Conservation (phyloP, 2,113 vertebrate species). For the Podarcis cretensis region DNA sequence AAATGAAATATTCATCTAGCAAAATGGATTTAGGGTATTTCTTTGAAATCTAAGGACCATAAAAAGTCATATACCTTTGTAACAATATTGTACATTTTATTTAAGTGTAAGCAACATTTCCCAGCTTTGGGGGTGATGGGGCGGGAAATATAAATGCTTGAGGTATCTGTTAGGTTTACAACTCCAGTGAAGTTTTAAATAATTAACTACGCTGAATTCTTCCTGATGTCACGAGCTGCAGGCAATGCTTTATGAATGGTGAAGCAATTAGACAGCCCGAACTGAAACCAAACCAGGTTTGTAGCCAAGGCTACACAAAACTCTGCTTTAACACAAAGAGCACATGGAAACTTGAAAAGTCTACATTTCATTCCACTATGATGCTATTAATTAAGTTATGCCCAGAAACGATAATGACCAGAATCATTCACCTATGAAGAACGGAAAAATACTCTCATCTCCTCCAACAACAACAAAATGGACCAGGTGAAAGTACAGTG, state of each 20-base stretch:
- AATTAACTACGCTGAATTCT: slow-evolving; percentile 81
- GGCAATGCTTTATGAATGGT: slow-evolving; percentile 81
- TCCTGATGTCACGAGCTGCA: slow-evolving; percentile 73
- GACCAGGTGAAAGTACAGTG: neutral
- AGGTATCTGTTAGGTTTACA: slow-evolving; percentile 71
- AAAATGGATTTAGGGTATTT: neutral
- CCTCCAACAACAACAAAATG: slow-evolving; percentile 13
- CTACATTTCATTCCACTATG: slow-evolving; percentile 52
- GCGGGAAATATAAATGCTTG: slow-evolving; percentile 4
- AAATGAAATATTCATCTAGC: neutral
- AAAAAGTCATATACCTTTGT: neutral
- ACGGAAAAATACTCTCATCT: slow-evolving; percentile 57
- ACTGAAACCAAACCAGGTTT: slow-evolving; percentile 82
- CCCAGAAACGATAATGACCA: slow-evolving; percentile 42
- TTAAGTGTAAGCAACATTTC: neutral
- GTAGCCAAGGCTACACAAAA: slow-evolving; percentile 67
- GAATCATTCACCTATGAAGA: slow-evolving; percentile 15
- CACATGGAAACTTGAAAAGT: slow-evolving; percentile 72
- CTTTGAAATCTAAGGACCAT: neutral
- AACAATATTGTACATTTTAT: neutral
- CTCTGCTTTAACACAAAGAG: slow-evolving; percentile 71
- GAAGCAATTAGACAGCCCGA: slow-evolving; percentile 77
- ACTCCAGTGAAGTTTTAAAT: slow-evolving; percentile 76
- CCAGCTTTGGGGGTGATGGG: neutral
- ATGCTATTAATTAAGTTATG: slow-evolving; percentile 55